These are phyloP conservation scores for Drosophila athabasca DNA, from an alignment of 1,140 invertebrate genomes.

Conservation along the genomic window DNA sequence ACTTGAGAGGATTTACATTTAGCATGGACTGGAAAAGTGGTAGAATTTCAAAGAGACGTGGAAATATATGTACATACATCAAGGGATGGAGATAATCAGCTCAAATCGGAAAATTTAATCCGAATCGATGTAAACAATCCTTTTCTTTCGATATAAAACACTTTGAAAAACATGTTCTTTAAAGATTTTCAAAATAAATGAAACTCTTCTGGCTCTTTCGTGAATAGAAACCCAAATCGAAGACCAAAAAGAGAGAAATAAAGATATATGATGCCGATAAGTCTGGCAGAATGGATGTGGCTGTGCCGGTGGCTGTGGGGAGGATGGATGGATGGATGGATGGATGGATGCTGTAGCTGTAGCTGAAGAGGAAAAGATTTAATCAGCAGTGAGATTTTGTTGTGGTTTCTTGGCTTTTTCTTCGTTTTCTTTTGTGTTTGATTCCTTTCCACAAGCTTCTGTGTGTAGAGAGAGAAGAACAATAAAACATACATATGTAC, in stretches of 20 bases:
- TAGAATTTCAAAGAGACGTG: neutral
- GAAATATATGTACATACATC: too few species aligned
- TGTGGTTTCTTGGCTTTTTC: neutral
- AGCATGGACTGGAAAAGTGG: neutral
- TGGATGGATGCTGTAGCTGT: neutral
- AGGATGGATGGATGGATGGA: neutral
- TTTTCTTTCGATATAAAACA: too few species aligned
- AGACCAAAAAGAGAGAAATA: neutral
- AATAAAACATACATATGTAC: conserved; percentile 12
- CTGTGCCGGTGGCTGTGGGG: neutral
- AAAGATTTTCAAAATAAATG: too few species aligned
- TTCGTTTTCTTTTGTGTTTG: conserved; percentile 49
- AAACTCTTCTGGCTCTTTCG: too few species aligned
- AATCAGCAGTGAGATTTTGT: conserved; percentile 38
- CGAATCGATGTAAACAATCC: too few species aligned
- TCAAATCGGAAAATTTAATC: too few species aligned
- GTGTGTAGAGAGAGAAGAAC: conserved; percentile 2
- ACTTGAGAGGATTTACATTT: conserved; percentile 28
- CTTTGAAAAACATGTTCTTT: too few species aligned
- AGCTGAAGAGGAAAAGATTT: conserved; percentile 48
- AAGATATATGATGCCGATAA: conserved; percentile 24
- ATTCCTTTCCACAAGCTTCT: conserved; percentile 9
- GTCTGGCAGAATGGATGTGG: neutral
- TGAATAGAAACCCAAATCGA: neutral
- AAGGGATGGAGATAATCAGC: too few species aligned